A percentile compares a stretch with the other conserved stretches of the same genome.
Conservation (phyloP, 1,140 invertebrate species). For the Andricus grossulariae region DNA sequence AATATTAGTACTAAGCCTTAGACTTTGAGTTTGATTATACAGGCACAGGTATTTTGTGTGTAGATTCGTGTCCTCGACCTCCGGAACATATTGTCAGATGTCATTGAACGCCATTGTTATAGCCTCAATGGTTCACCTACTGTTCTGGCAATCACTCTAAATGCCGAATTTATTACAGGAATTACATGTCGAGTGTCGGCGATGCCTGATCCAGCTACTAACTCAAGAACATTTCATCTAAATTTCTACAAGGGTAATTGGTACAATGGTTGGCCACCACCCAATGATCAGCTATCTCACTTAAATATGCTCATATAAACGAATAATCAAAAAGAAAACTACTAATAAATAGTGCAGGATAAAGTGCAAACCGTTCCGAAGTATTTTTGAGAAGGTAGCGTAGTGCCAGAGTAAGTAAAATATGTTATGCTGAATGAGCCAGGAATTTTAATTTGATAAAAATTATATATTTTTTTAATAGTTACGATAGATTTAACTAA, state of each 20-base stretch:
- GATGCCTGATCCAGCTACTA: neutral
- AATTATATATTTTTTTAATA: no score
- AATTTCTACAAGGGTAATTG: neutral
- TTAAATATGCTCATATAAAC: no score
- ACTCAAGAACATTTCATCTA: neutral
- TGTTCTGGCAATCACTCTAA: constrained; percentile 53
- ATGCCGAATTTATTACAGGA: constrained; percentile 48
- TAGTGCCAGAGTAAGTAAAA: no score
- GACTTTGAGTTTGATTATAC: constrained; percentile 51
- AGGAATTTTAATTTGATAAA: no score
- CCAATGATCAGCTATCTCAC: no score
- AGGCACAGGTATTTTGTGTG: constrained; percentile 38
- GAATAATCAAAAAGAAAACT: no score
- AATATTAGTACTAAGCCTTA: constrained; percentile 56
- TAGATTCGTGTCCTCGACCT: constrained; percentile 30
- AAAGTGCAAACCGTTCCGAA: no score
- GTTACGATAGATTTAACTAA: no score
- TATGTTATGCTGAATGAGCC: no score
- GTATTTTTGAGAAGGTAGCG: no score
- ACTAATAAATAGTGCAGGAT: no score
- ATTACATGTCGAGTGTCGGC: constrained; percentile 18
- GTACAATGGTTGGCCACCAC: no score
- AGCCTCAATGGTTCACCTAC: constrained; percentile 34
- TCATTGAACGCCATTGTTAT: constrained; percentile 40
- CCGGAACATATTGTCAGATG: constrained; percentile 46